Percentiles rank a stretch among this genome's conserved stretches.
Conservation (phyloP, 2,888 invertebrate species). For the Trissolcus brochymenae region DNA sequence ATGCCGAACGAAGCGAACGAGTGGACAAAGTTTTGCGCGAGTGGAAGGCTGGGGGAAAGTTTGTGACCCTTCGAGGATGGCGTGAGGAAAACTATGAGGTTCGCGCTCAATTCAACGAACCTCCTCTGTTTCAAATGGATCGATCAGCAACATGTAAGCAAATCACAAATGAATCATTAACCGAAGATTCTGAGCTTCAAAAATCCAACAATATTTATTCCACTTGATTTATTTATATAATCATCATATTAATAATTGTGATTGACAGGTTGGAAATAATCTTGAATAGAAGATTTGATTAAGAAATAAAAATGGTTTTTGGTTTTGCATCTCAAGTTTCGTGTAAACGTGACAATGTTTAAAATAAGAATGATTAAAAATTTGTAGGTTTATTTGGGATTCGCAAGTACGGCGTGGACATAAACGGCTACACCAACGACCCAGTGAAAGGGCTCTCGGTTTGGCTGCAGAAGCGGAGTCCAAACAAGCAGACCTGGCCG, state of each 20-base stretch:
- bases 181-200: too few relatives aligned
- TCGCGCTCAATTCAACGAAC: conserved; percentile 83
- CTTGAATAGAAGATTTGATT: too few relatives aligned
- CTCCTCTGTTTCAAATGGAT: conserved; percentile 87
- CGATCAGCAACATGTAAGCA: conserved; percentile 88
- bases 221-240: too few relatives aligned
- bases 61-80: conserved; percentile 92
- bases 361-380: neutral
- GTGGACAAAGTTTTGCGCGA: conserved; percentile 88
- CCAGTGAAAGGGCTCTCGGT: conserved; percentile 90
- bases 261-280: too few relatives aligned
- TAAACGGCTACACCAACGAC: conserved; percentile 93
- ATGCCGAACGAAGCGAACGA: conserved; percentile 86
- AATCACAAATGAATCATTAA: too few relatives aligned
- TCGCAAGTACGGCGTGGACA: conserved; percentile 94
- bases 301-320: too few relatives aligned
- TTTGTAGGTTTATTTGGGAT: conserved; percentile 88
- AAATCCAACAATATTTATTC: too few relatives aligned
- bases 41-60: conserved; percentile 85
- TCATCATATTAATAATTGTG: too few relatives aligned
- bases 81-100: conserved; percentile 96
- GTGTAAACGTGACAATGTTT: too few relatives aligned
- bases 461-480: conserved; percentile 94
- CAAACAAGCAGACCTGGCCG: conserved; percentile 96
- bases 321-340: too few relatives aligned